Base-by-base conservation (phyloP, 2,113 vertebrate species). In the Phalacrocorax carbo region DNA sequence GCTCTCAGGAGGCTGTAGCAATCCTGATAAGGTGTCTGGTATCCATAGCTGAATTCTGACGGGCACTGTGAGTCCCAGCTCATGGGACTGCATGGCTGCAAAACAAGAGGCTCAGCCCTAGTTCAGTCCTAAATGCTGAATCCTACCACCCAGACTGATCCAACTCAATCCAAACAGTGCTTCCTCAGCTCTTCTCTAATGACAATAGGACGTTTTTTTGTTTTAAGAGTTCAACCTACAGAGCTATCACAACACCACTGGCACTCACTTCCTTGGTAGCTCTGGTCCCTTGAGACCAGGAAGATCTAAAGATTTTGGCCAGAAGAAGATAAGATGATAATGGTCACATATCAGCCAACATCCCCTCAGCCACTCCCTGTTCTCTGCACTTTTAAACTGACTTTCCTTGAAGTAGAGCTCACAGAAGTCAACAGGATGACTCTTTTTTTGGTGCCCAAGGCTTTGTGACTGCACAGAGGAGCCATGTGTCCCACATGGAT, bases 181-280 rank as follows among this genome's bases (percentile, higher is more conserved):
- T 96, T 95, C 84, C 91, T 90, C 92, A 93, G 96, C 92, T 94
- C 83, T 94, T 96, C 96, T 94, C 93, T 91, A 22, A 91, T 70
- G 83, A 96, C 93, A 96, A 96, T 70, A 72, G 81, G 44, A 44
- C 52, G 29, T 0, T 84, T 80, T 91, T 87, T 72, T 25, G n/a
- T 90, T 87, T 90, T 88, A 95, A 92, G 91, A 92, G 80, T 42
- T 90, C 88, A 88, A 93, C 69, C 92, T 90, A 16, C 72, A 82
- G 76, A 80, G 52, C 88, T 97, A 19, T 88, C 84, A 95, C 93
- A 96, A 92, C 26, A 42, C 25, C 49, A 52, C 11, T 36, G 18
- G 44, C 29, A 76, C 25, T 36, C 1, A 0, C 21, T 30, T 75
- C 38, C 55, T 38, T 0, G 1, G 51, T 38, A 94, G 21, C 64